A percentile compares a stretch with the other conserved stretches of the same genome.
Evolutionary conservation across 2,888 invertebrate genomes (phyloP).

Genomic region (Podabrus alpinus): DNA sequence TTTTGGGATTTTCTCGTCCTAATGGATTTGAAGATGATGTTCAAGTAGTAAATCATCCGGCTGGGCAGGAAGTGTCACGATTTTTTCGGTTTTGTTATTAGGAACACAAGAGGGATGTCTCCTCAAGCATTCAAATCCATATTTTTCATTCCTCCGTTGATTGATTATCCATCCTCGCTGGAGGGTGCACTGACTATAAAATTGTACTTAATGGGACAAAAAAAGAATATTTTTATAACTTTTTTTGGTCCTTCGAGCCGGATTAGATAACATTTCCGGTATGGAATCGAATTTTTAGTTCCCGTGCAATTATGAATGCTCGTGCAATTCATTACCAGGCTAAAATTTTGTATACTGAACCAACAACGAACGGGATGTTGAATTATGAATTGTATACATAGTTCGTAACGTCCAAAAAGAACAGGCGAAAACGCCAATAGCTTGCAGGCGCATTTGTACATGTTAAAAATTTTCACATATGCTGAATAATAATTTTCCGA

Average conservation of each 20-base stretch:
- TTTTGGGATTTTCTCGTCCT: not conserved
- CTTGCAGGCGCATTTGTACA: not conserved
- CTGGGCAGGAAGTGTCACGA: not conserved
- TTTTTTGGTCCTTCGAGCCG: not conserved
- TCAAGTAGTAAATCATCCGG: not conserved
- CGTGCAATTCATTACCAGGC: not conserved
- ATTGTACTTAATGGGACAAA: not conserved
- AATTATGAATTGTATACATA: not conserved
- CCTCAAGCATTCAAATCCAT: not conserved
- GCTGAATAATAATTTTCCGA: not conserved
- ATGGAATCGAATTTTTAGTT: too few relatives aligned
- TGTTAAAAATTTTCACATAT: not conserved
- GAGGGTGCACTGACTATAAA: not conserved
- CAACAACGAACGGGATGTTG: not conserved
- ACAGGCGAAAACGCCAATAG: not conserved
- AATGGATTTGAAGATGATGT: not conserved
- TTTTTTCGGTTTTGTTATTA: not conserved
- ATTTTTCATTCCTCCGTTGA: not conserved
- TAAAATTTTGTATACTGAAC: not conserved
- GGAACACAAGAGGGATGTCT: not conserved
- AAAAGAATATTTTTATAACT: not conserved
- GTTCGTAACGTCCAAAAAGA: not conserved
- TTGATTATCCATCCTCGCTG: not conserved
- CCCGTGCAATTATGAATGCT: too few relatives aligned
- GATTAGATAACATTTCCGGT: not conserved